Base-by-base conservation (phyloP, 1,140 invertebrate genomes). In the Orchesella cincta region DNA sequence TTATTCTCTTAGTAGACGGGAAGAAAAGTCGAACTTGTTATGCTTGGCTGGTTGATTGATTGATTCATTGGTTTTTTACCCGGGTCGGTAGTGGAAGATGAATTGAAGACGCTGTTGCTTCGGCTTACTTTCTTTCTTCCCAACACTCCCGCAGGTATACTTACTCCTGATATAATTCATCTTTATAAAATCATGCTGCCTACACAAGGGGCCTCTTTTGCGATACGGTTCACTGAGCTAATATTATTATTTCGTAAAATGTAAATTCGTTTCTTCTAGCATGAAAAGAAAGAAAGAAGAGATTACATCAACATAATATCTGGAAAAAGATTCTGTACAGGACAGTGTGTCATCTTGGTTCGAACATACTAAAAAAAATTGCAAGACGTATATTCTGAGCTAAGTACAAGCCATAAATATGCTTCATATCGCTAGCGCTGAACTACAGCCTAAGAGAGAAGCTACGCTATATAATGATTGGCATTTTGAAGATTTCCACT, bases 11-110 rank as follows among this genome's bases (percentile, higher is more conserved):
- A 31, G 29, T 67, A 12, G 29, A 67, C 62, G 26, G 33, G 14
- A 67, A n/a, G n/a, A 29, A n/a, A 67, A 29, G 62, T 33, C 26
- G 62, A 67, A 29, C 8, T 29, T 33, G 2, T 67, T 31, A 67
- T 29, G 62, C 28, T 67, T 29, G 62, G n/a, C 26, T 67, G 62
- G 62, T 67, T 67, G 62, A 67, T 67, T 67, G 62, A 67, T 67
- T 67, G 62, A 67, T 67, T 67, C 62, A 67, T 67, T 67, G 62
- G 62, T 33, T 67, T 67, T 57, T 57, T 57, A 57, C 62, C 33
- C 33, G 62, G 33, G 62, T n/a, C 62, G n/a, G 62, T 33, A 67
- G 39, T 46, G 20, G 33, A 67, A 67, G 31, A 67, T 67, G 62
- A 67, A 33, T 67, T 31, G 62, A 33, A 67, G 31, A 67, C 8